Percentiles rank a stretch among this genome's conserved stretches.
Conservation (phyloP, 2,113 vertebrate genomes). For the Toxotes jaculatrix region DNA sequence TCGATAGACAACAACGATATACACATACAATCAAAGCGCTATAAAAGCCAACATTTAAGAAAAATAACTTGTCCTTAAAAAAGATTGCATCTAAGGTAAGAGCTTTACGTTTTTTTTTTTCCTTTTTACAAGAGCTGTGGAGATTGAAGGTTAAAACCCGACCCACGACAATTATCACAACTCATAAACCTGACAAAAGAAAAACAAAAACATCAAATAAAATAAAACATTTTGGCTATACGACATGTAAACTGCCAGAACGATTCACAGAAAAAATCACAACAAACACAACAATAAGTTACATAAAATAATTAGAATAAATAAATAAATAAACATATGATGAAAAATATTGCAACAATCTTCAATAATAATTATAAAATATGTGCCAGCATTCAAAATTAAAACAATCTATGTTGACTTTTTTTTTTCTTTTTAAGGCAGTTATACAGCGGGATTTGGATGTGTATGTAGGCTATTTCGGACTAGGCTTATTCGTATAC, state of each 20-base stretch:
- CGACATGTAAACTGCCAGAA: conserved; percentile 92
- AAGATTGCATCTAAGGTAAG: conserved; percentile 99
- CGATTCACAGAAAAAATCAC: conserved; percentile 82
- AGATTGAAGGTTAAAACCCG: conserved; percentile 86
- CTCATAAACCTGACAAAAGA: conserved; percentile 74
- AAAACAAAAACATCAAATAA: conserved; percentile 3
- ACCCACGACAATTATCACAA: conserved; percentile 84
- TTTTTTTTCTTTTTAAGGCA: conserved; percentile 89
- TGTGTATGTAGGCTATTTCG: conserved; percentile 81
- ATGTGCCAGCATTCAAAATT: conserved; percentile 87
- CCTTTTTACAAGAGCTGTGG: conserved; percentile 84
- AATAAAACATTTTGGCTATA: conserved; percentile 84
- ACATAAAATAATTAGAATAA: conserved; percentile 93
- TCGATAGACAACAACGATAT: conserved; percentile 95
- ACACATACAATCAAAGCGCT: conserved; percentile 99
- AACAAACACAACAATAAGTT: conserved; percentile 94
- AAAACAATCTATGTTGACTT: conserved; percentile 86
- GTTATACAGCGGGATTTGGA: conserved; percentile 92
- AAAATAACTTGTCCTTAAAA: conserved; percentile 99
- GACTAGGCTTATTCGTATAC: conserved; percentile 82
- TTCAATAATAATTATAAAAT: conserved; percentile 85
- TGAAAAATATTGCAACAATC: conserved; percentile 97
- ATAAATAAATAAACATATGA: conserved; percentile 97
- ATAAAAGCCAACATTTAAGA: conserved; percentile 99
- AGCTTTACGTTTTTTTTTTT: conserved; percentile 87